Percentiles rank a stretch among this genome's conserved stretches.
These are phyloP conservation scores for Aplocera efformata DNA, from an alignment of 2,888 invertebrate genomes.

Conservation along the genomic window DNA sequence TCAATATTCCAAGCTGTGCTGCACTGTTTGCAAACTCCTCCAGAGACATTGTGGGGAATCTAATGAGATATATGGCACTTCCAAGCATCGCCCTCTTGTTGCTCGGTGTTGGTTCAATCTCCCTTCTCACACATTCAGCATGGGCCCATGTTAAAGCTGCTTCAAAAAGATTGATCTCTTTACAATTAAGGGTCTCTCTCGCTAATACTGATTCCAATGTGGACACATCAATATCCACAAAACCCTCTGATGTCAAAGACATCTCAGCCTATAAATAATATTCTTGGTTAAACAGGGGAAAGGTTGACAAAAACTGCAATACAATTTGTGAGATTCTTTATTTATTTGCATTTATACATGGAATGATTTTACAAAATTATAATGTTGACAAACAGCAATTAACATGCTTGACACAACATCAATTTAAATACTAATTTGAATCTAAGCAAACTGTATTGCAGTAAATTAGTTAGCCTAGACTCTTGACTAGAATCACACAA, in stretches of 20 bases:
- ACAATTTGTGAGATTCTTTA: conserved; percentile 73
- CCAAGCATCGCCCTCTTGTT: conserved; percentile 89
- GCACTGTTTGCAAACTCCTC: conserved; percentile 96
- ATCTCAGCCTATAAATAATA: conserved; percentile 90
- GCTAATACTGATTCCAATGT: conserved; percentile 95
- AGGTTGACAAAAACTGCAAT: conserved; percentile 78
- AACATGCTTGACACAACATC: conserved; percentile 59
- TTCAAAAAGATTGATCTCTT: conserved; percentile 94
- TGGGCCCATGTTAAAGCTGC: conserved; percentile 96
- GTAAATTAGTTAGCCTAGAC: conserved; percentile 41
- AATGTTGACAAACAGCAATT: conserved; percentile 48
- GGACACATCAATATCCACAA: conserved; percentile 96
- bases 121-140: conserved; percentile 92
- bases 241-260: conserved; percentile 96
- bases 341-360: conserved; percentile 56
- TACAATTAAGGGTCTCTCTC: conserved; percentile 96
- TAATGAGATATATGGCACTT: conserved; percentile 90
- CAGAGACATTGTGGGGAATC: conserved; percentile 96
- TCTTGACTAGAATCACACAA: conserved; percentile 47
- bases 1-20: conserved; percentile 94
- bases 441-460: conserved; percentile 74
- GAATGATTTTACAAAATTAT: conserved; percentile 52
- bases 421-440: conserved; percentile 32
- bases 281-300: conserved; percentile 37
- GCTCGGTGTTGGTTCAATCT: conserved; percentile 88